phyloP scores from a whole-genome alignment of 2,797 vertebrate genomes.

The Graptemys geographica region DNA sequence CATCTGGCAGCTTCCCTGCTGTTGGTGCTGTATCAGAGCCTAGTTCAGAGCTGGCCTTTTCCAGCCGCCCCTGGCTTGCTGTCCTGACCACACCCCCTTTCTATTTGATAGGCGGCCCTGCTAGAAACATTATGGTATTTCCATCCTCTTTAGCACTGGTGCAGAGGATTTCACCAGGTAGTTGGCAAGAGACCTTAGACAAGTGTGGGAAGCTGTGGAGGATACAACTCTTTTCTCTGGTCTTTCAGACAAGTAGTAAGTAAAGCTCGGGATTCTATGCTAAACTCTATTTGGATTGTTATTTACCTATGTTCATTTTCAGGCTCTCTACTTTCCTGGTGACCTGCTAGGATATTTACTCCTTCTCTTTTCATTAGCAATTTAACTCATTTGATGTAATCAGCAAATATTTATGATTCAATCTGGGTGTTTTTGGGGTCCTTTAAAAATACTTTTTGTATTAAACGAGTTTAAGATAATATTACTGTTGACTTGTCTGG shows the following conservation, averaged over 20 bases:
- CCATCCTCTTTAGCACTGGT: slow-evolving; percentile 76
- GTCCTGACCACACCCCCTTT: slow-evolving; percentile 82
- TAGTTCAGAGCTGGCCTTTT: slow-evolving; percentile 7
- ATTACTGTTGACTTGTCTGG: background rate
- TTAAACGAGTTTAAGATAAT: background rate
- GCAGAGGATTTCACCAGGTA: slow-evolving; percentile 79
- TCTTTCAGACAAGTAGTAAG: slow-evolving; percentile 76
- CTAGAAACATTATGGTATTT: slow-evolving; percentile 79
- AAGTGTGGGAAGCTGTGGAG: slow-evolving; percentile 64
- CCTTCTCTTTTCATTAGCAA: slow-evolving; percentile 19
- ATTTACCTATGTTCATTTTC: slow-evolving; percentile 17
- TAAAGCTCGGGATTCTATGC: slow-evolving; percentile 46
- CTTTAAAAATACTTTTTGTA: background rate
- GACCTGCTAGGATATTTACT: slow-evolving; percentile 30
- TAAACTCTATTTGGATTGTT: slow-evolving; percentile 13
- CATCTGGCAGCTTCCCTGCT: background rate
- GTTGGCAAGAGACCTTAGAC: slow-evolving; percentile 69
- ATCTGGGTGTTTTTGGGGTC: background rate
- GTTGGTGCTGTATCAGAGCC: background rate
- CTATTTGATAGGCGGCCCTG: slow-evolving; percentile 79
- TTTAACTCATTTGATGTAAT: slow-evolving; percentile 1
- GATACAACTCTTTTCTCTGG: slow-evolving; percentile 42
- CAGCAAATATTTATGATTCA: slow-evolving; percentile 1
- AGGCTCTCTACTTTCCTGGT: background rate
- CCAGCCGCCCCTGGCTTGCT: slow-evolving; percentile 52